Conservation (phyloP, 2,888 invertebrate species). For the Deroplatys truncata region DNA sequence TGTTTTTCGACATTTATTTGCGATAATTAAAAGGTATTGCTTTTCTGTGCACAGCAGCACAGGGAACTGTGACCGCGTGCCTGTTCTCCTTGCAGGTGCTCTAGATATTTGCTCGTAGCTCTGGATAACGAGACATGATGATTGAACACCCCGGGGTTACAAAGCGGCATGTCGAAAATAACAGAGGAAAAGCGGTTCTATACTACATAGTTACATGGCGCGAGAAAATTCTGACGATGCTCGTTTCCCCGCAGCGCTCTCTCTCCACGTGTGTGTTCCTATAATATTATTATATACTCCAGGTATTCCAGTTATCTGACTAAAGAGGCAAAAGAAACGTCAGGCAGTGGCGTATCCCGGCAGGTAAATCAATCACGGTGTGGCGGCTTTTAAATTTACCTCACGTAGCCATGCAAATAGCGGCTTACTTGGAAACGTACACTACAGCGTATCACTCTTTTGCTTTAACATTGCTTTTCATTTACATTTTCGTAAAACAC, state of each 20-base stretch:
- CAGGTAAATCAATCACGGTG: no score
- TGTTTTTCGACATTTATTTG: no score
- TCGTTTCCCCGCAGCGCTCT: not conserved
- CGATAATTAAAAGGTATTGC: no score
- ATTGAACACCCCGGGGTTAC: constrained; percentile 5
- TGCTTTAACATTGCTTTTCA: no score
- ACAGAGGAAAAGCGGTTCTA: constrained; percentile 16
- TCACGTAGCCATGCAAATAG: no score
- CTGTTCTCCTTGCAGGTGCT: not conserved
- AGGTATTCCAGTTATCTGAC: constrained; percentile 9
- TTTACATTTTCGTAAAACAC: no score
- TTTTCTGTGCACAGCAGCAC: no score
- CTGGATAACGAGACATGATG: not conserved
- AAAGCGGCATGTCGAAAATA: constrained; percentile 16
- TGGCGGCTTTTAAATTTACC: no score
- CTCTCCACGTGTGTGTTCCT: constrained; percentile 16
- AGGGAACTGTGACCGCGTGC: no score
- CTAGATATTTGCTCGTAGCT: not conserved
- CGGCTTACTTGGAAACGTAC: no score
- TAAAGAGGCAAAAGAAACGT: constrained; percentile 11
- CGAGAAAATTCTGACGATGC: constrained; percentile 18
- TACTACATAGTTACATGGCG: constrained; percentile 9
- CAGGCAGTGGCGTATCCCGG: not conserved
- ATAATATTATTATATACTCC: not conserved
- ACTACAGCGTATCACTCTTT: no score